Evolutionary conservation across 2,113 vertebrate genomes (phyloP), one percentile per base, ranked within the genome.

Genomic region (Rhinolophus sinicus): DNA sequence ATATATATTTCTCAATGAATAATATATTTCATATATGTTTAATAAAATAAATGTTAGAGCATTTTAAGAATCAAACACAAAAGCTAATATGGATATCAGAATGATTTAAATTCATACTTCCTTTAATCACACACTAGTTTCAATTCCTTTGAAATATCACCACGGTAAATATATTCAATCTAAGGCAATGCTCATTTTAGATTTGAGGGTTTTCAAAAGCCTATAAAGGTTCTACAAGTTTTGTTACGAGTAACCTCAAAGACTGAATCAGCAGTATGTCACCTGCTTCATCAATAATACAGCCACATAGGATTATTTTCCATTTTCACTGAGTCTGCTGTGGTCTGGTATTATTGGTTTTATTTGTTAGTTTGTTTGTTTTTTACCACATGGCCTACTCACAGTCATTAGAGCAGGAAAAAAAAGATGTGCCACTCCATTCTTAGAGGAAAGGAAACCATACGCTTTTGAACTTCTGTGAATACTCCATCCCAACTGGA

Each of bases 1-100:
- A 40, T 38, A 56, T 26, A 24, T 54, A 77, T 40, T 69, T 90
- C 67, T 90, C 12, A 50, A 54, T 60, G n/a, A 93, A 19, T 47
- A 12, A 28, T 50, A 28, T 64, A 72, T 60, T 67, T 60, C 38
- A 65, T 35, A 78, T 11, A 69, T 35, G 64, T 69, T 76, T 89
- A 87, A 56, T 47, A 69, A 75, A 92, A 91, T 19, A 86, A 60
- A 83, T 50, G 30, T 47, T 73, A 47, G 0, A 62, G 12, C 8
- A 52, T 77, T 82, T 82, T 75, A 92, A 70, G 50, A 85, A 75
- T 60, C 67, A 88, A 93, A 89, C 40, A 91, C 11, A 93, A 86
- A 75, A 73, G 21, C 24, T 70, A 92, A 40, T 35, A 69, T 5
- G 5, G n/a, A 64, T 83, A 93, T 69, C 44, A 82, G 38, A 88